phyloP scores from a whole-genome alignment of 2,797 vertebrate genomes.

The Muraenolepis orangiensis region DNA sequence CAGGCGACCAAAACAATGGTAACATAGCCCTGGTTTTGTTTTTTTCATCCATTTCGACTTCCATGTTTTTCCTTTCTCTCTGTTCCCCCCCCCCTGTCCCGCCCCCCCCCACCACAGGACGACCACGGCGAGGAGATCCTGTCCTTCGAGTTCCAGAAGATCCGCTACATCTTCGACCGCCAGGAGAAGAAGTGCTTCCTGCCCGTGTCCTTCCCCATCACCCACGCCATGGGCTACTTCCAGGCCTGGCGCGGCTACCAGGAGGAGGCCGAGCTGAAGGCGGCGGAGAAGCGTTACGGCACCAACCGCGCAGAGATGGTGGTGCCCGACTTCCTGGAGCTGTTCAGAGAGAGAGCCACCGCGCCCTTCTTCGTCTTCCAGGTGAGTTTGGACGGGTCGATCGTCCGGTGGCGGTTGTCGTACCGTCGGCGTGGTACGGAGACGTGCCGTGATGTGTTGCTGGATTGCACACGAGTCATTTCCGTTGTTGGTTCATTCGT shows the following conservation, averaged over 20 bases:
- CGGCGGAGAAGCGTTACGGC: constrained; percentile 86
- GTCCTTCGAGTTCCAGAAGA: constrained; percentile 95
- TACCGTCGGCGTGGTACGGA: neutral
- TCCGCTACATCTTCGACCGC: constrained; percentile 83
- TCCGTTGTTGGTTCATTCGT: no score
- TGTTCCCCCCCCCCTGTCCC: no score
- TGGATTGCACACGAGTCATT: neutral
- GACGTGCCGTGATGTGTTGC: neutral
- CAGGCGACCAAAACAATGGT: no score
- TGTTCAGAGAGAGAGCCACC: constrained; percentile 93
- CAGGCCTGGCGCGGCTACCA: constrained; percentile 89
- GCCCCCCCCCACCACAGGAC: constrained; percentile 75
- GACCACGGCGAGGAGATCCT: constrained; percentile 79
- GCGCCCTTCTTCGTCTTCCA: constrained; percentile 98
- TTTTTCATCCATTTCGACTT: neutral
- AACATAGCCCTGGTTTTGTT: neutral
- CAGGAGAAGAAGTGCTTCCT: constrained; percentile 83
- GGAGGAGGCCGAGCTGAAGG: constrained; percentile 84
- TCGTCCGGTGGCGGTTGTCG: neutral
- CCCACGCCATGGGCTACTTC: constrained; percentile 79
- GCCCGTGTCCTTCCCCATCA: constrained; percentile 84
- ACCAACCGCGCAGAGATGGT: constrained; percentile 95
- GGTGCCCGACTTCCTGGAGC: constrained; percentile 94
- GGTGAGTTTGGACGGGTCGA: constrained; percentile 58
- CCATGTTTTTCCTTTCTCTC: neutral